Conservation (phyloP, 2,113 vertebrate species). For the Lepus americanus region DNA sequence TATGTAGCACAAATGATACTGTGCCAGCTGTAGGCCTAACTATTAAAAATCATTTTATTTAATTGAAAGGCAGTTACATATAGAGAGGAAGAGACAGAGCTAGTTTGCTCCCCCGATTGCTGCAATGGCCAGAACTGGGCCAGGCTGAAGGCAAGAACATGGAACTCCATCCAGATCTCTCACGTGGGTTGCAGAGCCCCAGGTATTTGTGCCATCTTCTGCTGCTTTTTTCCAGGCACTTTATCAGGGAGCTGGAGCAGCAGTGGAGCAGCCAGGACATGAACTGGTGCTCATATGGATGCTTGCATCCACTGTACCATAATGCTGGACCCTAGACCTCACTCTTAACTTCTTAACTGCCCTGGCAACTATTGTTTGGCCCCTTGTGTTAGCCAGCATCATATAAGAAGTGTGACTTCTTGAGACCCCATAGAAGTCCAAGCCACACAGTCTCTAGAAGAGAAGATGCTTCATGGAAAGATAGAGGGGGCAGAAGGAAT, state of each 20-base stretch:
- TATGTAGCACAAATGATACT: neutral
- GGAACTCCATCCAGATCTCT: no score
- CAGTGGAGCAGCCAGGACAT: no score
- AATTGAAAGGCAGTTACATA: no score
- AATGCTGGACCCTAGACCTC: neutral
- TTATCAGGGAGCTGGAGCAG: no score
- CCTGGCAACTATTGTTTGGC: neutral
- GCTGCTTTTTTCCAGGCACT: no score
- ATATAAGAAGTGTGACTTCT: neutral
- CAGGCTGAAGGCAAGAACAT: no score
- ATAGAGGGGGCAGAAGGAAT: neutral
- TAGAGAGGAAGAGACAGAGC: no score
- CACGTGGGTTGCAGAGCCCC: no score
- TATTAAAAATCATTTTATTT: neutral
- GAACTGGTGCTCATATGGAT: no score
- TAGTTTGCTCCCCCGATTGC: no score
- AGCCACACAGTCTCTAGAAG: neutral
- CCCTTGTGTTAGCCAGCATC: neutral
- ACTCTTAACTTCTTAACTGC: neutral
- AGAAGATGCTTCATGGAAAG: neutral
- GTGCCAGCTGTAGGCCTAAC: neutral
- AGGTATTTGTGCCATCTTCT: no score
- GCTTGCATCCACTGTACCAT: neutral
- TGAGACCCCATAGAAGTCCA: neutral
- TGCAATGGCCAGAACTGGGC: no score